Percentiles rank a stretch among this genome's conserved stretches.
Conservation (phyloP, 2,113 vertebrate genomes). For the Oxyura jamaicensis region DNA sequence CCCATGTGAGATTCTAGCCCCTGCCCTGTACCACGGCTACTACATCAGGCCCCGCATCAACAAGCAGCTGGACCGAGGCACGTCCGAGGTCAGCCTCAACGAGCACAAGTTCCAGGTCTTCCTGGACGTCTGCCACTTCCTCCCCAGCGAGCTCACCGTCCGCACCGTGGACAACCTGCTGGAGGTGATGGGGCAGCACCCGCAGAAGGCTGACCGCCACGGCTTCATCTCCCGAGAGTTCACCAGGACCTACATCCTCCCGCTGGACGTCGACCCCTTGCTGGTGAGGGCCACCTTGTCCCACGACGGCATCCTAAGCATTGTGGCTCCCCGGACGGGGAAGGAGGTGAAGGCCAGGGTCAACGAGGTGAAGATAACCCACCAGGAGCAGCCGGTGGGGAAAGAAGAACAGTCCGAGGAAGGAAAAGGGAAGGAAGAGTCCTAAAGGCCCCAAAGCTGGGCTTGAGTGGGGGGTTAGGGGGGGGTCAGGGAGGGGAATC, state of each 20-base stretch:
- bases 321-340: conserved; percentile 81
- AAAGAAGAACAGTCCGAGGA: conserved; percentile 30
- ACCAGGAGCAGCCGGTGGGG: conserved; percentile 48
- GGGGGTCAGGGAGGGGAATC: not conserved
- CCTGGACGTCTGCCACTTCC: conserved; percentile 88
- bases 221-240: conserved; percentile 87
- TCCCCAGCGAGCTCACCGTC: conserved; percentile 83
- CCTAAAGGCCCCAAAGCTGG: not conserved
- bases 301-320: conserved; percentile 84
- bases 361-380: conserved; percentile 77
- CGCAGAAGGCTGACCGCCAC: conserved; percentile 83
- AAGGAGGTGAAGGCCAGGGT: conserved; percentile 75
- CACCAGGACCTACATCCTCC: conserved; percentile 87
- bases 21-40: conserved; percentile 88
- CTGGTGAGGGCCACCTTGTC: conserved; percentile 81
- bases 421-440: conserved; percentile 14
- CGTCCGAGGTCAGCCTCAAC: conserved; percentile 81
- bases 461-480: not conserved
- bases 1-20: conserved; percentile 82
- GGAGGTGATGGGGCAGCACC: conserved; percentile 84
- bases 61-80: conserved; percentile 82
- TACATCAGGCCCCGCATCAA: conserved; percentile 83
- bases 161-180: conserved; percentile 89
- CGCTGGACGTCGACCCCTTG: conserved; percentile 84
- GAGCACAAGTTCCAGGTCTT: conserved; percentile 85